phyloP scores from a whole-genome alignment of 2,113 vertebrate genomes.

The Chaenogobius annularis region DNA sequence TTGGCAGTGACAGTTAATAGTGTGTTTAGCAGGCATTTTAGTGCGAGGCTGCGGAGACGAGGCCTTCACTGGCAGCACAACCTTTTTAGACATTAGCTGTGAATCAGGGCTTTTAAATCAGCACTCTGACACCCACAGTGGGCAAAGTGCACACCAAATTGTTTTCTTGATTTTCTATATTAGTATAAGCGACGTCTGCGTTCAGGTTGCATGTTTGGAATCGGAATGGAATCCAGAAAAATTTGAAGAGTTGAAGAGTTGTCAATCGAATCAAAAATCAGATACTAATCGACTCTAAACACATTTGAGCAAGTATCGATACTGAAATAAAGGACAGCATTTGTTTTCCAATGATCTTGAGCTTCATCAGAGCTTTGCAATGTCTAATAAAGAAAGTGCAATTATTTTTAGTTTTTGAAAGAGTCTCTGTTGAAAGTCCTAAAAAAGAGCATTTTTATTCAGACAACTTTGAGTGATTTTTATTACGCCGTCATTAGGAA shows the following conservation, averaged over 20 bases:
- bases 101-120: conserved; percentile 35
- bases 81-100: conserved; percentile 37
- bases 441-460: too few species aligned
- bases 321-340: too few species aligned
- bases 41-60: conserved; percentile 3
- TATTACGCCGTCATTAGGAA: too few species aligned
- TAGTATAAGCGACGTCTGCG: background rate
- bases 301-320: too few species aligned
- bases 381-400: too few species aligned
- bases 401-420: too few species aligned
- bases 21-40: conserved; percentile 31
- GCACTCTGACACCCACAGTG: background rate
- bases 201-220: conserved; percentile 5
- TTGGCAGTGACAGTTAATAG: conserved; percentile 13
- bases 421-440: too few species aligned
- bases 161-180: conserved; percentile 8
- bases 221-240: conserved; percentile 37
- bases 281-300: too few species aligned
- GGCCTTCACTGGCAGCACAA: conserved; percentile 15
- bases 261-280: too few species aligned
- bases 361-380: too few species aligned
- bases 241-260: background rate
- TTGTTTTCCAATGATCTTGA: too few species aligned
- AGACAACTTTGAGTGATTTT: too few species aligned
- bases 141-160: conserved; percentile 22